Conservation (phyloP, 1,140 invertebrate species). For the Temnothorax nylanderi region DNA sequence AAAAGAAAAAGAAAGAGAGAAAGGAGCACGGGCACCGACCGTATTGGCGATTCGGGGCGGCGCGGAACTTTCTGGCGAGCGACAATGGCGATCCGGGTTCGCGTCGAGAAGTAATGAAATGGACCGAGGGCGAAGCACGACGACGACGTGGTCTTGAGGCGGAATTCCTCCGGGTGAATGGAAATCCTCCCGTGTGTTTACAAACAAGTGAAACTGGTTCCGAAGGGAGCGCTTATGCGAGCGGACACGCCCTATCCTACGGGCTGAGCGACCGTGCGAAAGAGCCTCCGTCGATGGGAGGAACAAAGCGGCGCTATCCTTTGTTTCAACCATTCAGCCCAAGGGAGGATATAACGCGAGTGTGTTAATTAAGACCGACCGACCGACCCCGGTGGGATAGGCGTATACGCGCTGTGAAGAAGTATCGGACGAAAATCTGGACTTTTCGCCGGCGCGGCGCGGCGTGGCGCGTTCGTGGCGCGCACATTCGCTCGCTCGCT, state of each 20-base stretch:
- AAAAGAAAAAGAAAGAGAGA: neutral
- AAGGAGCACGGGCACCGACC: neutral
- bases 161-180: slow-evolving; percentile 50
- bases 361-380: slow-evolving; percentile 73
- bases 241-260: slow-evolving; percentile 70
- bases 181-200: slow-evolving; percentile 72
- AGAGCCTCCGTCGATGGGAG: slow-evolving; percentile 63
- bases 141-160: slow-evolving; percentile 35
- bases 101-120: slow-evolving; percentile 66
- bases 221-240: slow-evolving; percentile 66
- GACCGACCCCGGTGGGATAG: neutral
- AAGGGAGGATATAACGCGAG: slow-evolving; percentile 69
- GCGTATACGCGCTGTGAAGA: slow-evolving; percentile 40
- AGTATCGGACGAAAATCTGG: slow-evolving; percentile 51
- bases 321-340: slow-evolving; percentile 69
- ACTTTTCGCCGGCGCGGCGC: slow-evolving; percentile 25
- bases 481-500: neutral
- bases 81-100: slow-evolving; percentile 26
- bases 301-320: slow-evolving; percentile 74
- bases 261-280: slow-evolving; percentile 69
- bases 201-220: slow-evolving; percentile 75
- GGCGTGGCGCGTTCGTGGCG: neutral
- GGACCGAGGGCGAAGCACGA: neutral
- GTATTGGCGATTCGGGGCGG: slow-evolving; percentile 17
- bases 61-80: slow-evolving; percentile 1